Evolutionary conservation across 1,140 invertebrate genomes (phyloP), one percentile per base, ranked within the genome.

Genomic region (Sesamia nonagrioides): DNA sequence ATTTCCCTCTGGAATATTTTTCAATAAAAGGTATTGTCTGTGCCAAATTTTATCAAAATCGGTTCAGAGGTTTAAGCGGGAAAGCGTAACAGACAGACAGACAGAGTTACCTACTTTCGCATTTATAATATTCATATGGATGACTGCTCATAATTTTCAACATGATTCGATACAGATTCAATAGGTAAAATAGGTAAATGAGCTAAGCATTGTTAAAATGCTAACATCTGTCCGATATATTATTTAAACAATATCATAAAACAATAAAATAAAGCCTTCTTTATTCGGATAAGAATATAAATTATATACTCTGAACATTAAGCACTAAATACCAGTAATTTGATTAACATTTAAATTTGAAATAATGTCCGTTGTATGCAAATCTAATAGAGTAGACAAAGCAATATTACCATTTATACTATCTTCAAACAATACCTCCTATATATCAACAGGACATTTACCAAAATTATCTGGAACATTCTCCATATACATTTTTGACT

Each of bases 391-490:
- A 75, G 73, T 61, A 63, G 73, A 75, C 73, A 75, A 75, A 75
- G 40, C 73, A 50, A 75, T 75, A 75, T 75, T 75, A 75, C 73
- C 73, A 75, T 75, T 75, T 75, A 63, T 63, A 75, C 73, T 68
- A 63, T 75, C 73, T 75, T 75, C 56, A 75, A 75, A 75, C 73
- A 75, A 75, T 75, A 63, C 73, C 73, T 56, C n/a, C 58, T 61
- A 63, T 75, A 27, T 63, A 35, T 61, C 73, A 75, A 50, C 71
- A 54, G 27, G 71, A 75, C 73, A 18, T 75, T 75, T 50, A 50
- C 58, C 56, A 35, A 48, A 61, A 61, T 48, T 60, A 73, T 58
- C 37, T 75, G 27, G 73, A 58, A 75, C 56, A 61, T 63, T 42
- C 21, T 33, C 33, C n/a, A 45, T 48, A 33, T 48, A n/a, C 18